Conservation (phyloP, 2,888 invertebrate species). For the Myopa tessellatipennis region DNA sequence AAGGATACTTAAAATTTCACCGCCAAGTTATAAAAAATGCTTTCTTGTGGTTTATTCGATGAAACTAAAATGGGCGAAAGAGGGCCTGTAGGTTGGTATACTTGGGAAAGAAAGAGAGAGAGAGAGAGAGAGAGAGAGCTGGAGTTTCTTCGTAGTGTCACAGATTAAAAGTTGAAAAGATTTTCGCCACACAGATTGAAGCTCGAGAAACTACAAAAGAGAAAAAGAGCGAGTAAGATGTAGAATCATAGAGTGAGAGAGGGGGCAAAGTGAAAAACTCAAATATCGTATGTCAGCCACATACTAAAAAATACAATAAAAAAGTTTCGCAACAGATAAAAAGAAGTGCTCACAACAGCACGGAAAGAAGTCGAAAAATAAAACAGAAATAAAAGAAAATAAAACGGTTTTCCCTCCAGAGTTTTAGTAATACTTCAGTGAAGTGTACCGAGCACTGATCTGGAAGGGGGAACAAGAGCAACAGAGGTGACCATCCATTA, state of each 20-base stretch:
- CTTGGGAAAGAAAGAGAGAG: background rate
- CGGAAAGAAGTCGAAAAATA: background rate
- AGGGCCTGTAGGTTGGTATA: background rate
- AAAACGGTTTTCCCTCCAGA: background rate
- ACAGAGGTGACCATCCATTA: background rate
- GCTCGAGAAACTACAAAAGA: conserved; percentile 28
- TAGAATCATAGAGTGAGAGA: conserved; percentile 34
- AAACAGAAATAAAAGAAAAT: background rate
- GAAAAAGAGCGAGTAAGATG: background rate
- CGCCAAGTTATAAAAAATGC: conserved; percentile 29
- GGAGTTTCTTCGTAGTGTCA: conserved; percentile 17
- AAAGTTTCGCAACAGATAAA: background rate
- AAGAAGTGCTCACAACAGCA: conserved; percentile 1
- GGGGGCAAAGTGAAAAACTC: conserved; percentile 41
- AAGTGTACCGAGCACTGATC: too few relatives aligned
- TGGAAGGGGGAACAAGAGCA: background rate
- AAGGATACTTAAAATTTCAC: conserved; percentile 33
- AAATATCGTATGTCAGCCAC: conserved; percentile 53
- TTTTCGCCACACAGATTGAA: conserved; percentile 39
- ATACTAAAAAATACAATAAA: conserved; percentile 21
- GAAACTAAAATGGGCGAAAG: background rate
- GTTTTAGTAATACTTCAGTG: background rate
- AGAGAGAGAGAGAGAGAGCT: background rate
- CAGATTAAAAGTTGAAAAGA: conserved; percentile 34
- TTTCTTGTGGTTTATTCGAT: background rate